These are phyloP conservation scores for Cyclophora punctaria DNA, from an alignment of 2,888 invertebrate species.

Conservation along the genomic window DNA sequence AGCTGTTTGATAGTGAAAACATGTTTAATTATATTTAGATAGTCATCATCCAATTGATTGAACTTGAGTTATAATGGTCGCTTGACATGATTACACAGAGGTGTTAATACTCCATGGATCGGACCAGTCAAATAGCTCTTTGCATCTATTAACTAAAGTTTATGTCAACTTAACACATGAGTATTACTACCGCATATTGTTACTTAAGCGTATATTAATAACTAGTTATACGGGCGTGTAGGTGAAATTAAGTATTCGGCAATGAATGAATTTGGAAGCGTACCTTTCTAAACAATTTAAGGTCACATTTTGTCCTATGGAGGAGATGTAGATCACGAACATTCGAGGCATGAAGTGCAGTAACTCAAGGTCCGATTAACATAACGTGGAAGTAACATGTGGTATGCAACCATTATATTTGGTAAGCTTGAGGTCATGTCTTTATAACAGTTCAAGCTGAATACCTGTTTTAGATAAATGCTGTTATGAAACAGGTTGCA, in stretches of 20 bases:
- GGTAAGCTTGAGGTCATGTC: no score
- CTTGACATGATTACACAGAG: no score
- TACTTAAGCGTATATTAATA: constrained; percentile 3
- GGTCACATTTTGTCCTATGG: constrained; percentile 35
- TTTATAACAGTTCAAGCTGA: no score
- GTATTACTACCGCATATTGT: constrained; percentile 10
- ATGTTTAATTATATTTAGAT: no score
- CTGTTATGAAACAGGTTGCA: no score
- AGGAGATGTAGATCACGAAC: constrained; percentile 31
- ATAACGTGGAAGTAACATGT: not conserved
- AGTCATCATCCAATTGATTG: no score
- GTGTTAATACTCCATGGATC: no score
- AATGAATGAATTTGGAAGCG: constrained; percentile 33
- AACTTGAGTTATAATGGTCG: no score
- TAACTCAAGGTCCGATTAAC: constrained; percentile 6
- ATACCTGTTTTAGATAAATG: no score
- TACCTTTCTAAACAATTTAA: constrained; percentile 48
- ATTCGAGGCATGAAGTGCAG: constrained; percentile 17
- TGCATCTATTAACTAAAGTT: constrained; percentile 22
- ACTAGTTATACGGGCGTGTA: constrained; percentile 27
- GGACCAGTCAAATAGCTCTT: no score
- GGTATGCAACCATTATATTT: no score
- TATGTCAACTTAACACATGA: constrained; percentile 33
- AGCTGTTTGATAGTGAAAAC: no score
- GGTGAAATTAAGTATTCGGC: constrained; percentile 37